Evolutionary conservation across 2,797 vertebrate species (phyloP), one percentile per base, ranked within the genome.

Genomic region (Xenopus petersii): DNA sequence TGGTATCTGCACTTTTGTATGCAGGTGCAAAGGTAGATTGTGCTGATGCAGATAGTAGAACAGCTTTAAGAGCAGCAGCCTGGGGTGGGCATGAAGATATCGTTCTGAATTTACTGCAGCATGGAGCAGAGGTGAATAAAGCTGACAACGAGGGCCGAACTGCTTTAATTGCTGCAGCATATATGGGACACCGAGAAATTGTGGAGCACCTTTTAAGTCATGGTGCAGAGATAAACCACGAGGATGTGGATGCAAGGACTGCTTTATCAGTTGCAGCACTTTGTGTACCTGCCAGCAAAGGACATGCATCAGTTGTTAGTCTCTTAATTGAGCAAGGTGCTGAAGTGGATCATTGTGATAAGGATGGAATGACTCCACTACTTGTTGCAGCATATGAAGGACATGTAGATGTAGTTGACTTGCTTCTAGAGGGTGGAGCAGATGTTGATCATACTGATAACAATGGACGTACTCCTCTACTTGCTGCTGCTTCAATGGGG

Each of bases 31-130:
- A 95, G 80, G 97, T 99, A 77, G 96, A 99, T 82, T 98, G 97
- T 17, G 95, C 97, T 0, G 98, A 99, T 42, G 95, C 95, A 0
- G 97, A 98, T 59, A 94, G 97, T 58, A 91, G 98, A 61, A 99
- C 98, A 0, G 98, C 98, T 0, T 81, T 99, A 82, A 89, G 98
- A 78, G 98, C 98, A 0, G 98, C 98, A 0, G 98, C 98, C 0
- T 99, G 98, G 98, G 98, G 98, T 11, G 98, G 98, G 2, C 98
- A 99, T 0, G 98, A 99, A 81, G 97, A 98, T 77, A 98, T 99
- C 0, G 98, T 99, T 54, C 87, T 99, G 77, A 98, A 98, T 56
- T 91, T 99, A 77, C 93, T 99, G 7, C 96, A 98, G 12, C 96
- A 98, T 0, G 98, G 98, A 0, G 97, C 98, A 0, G 94, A 98